A percentile compares a stretch with the other conserved stretches of the same genome.
Evolutionary conservation across 2,797 vertebrate genomes (phyloP).

Genomic region (Notolabrus celidotus): DNA sequence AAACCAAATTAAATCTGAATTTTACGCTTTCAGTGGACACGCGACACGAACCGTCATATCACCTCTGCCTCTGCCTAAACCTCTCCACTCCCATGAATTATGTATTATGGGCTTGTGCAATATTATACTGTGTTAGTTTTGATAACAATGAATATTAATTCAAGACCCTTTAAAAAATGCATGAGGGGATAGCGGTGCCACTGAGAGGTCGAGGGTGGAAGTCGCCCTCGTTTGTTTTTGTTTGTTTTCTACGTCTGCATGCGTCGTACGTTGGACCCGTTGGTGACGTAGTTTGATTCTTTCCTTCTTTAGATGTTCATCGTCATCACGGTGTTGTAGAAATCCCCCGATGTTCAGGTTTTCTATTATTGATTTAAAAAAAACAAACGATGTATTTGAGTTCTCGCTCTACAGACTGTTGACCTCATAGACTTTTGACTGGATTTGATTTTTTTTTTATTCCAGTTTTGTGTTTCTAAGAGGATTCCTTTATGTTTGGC

Average conservation of each 20-base stretch:
- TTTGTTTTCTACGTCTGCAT: slow-evolving; percentile 63
- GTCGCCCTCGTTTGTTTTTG: slow-evolving; percentile 53
- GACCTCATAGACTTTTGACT: slow-evolving; percentile 59
- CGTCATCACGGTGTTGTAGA: slow-evolving; percentile 45
- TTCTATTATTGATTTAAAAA: slow-evolving; percentile 59
- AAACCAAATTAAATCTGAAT: slow-evolving; percentile 79
- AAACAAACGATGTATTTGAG: slow-evolving; percentile 41
- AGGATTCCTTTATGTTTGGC: slow-evolving; percentile 68
- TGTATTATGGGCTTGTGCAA: slow-evolving; percentile 86
- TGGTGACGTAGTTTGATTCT: slow-evolving; percentile 35
- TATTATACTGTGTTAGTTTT: slow-evolving; percentile 81
- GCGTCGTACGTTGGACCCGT: slow-evolving; percentile 34
- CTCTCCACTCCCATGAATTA: slow-evolving; percentile 79
- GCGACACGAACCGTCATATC: slow-evolving; percentile 57
- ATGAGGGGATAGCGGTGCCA: slow-evolving; percentile 57
- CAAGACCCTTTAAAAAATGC: slow-evolving; percentile 69
- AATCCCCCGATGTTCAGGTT: slow-evolving; percentile 58
- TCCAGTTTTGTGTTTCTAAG: slow-evolving; percentile 71
- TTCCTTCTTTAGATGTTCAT: too few relatives aligned
- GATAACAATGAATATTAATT: slow-evolving; percentile 79
- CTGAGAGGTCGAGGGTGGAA: slow-evolving; percentile 51
- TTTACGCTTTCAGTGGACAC: slow-evolving; percentile 71
- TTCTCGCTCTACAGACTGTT: slow-evolving; percentile 58
- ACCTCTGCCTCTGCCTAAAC: slow-evolving; percentile 66
- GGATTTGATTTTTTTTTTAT: slow-evolving; percentile 54